Base-by-base conservation (phyloP, 2,113 vertebrate species). In the Numenius arquata region DNA sequence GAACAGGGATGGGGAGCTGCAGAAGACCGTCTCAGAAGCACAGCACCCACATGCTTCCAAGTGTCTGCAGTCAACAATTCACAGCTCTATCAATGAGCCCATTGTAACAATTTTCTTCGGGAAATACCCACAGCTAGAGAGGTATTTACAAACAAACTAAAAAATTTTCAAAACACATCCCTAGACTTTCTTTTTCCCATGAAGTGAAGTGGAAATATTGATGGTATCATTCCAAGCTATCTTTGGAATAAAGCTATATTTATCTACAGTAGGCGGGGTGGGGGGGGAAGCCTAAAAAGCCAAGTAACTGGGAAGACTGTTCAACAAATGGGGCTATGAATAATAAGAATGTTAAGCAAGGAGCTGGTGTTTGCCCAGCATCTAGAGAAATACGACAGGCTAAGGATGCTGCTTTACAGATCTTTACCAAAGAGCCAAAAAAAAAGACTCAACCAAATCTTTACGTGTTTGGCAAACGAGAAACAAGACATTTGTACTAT, bases 211-310 rank as follows among this genome's bases (percentile, higher is more conserved):
- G 76, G 80, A 96, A 95, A 94, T 50, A 92, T 45, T 68, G 45
- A n/a, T 3, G 0, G 75, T 86, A 67, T 43, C 43, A 72, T 47
- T 92, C 61, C 80, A 92, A 85, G 73, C 68, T 84, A 93, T 78
- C 75, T 92, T 88, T 87, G 84, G 61, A 95, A 80, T 40, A 90
- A 38, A 34, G 68, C 50, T 93, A 16, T 85, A 77, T 95, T 90
- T 95, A 90, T 84, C 83, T 48, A 78, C 36, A 72, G 23, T 79
- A 68, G 26, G 58, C 74, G 4, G 25, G 16, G 48, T 25, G 8
- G 12, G 18, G 27, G 2, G 8, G 5, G 13, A 11, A 71, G 30
- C 47, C 71, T 56, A 83, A 76, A 73, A 79, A 77, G 21, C 15
- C 65, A 89, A 93, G 43, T 47, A 85, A 77, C 19, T 43, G 52